Evolutionary conservation across 2,888 invertebrate species (phyloP), one percentile per base, ranked within the genome.

Genomic region (Tortricodes alternella): DNA sequence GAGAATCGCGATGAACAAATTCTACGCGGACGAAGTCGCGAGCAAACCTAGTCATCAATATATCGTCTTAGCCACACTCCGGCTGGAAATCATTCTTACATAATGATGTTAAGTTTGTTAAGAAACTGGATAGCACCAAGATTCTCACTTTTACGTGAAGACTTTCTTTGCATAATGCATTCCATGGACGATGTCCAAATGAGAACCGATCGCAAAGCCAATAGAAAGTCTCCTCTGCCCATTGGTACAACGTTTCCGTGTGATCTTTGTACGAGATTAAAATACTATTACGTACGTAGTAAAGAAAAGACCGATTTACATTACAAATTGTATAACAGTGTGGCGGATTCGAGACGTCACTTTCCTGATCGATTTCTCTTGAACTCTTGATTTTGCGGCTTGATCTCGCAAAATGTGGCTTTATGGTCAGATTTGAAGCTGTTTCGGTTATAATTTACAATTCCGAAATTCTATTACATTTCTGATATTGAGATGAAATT

Each of bases 341-440:
- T 35, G 19, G 41, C 19, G 32, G n/a, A n/a, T n/a, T n/a, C n/a
- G n/a, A n/a, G 74, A 78, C 71, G 74, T 74, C 78, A 80, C 84
- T 85, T 85, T 86, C 85, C 73, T 82, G 77, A 77, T 80, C 70
- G 81, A 80, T 85, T 84, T 85, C 83, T 76, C 85, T 68, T 65
- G 68, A 69, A 73, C 78, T 80, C 73, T 70, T 64, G 66, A 67
- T 71, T 67, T 66, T 59, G 58, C 65, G 27, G 23, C 24, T 24
- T 24, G 8, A 15, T 65, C 61, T 63, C 60, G 57, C 65, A 59
- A 66, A 38, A 32, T 46, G 13, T 3, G 46, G 2, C 21, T 9
- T 13, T 24, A 13, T 19, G 29, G 19, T 18, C 9, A 18, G 16
- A 24, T 39, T 32, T n/a, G n/a, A n/a, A n/a, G n/a, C n/a, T n/a